Evolutionary conservation across 2,113 vertebrate species (phyloP).

Genomic region (Phodopus roborovskii): DNA sequence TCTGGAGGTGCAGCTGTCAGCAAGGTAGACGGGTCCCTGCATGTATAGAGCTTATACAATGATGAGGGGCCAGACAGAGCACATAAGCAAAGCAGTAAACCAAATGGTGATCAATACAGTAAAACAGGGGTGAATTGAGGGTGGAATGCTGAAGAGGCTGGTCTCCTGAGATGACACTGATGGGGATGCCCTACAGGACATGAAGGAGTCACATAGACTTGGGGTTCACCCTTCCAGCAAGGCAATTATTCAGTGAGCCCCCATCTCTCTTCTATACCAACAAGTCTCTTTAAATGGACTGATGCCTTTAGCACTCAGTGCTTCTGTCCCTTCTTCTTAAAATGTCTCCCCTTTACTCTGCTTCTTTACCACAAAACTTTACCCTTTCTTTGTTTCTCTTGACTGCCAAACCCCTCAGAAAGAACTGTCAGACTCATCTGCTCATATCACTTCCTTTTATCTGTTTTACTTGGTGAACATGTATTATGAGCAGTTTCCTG

Average conservation of each 20-base stretch:
- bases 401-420: background rate
- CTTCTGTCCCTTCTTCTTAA: constrained; percentile 26
- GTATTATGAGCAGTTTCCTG: too few relatives aligned
- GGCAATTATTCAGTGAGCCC: background rate
- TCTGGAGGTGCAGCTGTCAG: background rate
- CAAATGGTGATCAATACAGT: too few relatives aligned
- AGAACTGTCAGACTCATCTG: background rate
- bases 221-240: background rate
- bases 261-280: background rate
- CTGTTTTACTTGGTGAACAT: background rate
- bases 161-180: fast-evolving
- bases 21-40: background rate
- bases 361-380: background rate
- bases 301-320: background rate
- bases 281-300: background rate
- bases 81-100: background rate
- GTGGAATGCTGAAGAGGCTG: fast-evolving
- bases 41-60: background rate
- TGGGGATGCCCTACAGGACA: too few relatives aligned
- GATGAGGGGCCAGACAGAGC: background rate
- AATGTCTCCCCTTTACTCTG: background rate
- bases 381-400: constrained; percentile 5
- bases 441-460: background rate
- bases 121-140: background rate
- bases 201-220: fast-evolving